phyloP scores from a whole-genome alignment of 1,140 invertebrate species.

The Pseudobourletiella spinata region DNA sequence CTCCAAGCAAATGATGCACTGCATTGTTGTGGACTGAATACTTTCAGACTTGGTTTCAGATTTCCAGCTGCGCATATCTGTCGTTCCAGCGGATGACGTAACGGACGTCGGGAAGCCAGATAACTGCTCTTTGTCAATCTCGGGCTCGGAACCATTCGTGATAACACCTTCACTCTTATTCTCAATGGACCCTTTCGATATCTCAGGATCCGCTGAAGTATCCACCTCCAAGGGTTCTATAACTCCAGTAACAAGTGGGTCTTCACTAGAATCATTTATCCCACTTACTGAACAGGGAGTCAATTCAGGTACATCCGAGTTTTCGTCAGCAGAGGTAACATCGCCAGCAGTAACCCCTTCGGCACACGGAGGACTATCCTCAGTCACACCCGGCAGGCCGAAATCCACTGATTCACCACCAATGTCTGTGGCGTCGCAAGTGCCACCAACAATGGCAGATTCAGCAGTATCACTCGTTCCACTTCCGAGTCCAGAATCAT shows the following conservation, averaged over 20 bases:
- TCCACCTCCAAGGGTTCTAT: background rate
- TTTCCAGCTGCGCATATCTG: background rate
- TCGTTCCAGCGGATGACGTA: background rate
- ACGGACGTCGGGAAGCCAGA: background rate
- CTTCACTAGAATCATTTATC: background rate
- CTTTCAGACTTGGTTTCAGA: constrained; percentile 1
- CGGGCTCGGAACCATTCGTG: background rate
- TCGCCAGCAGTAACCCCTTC: background rate
- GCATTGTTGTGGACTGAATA: background rate
- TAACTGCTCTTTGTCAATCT: background rate
- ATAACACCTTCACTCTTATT: too few species aligned
- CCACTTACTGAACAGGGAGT: too few species aligned
- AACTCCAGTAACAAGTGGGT: background rate
- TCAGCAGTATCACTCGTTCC: background rate
- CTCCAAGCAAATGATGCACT: constrained; percentile 57
- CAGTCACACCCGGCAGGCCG: background rate
- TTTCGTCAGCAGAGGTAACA: background rate
- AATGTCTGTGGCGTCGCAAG: background rate
- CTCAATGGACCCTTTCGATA: too few species aligned
- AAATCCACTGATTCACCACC: background rate
- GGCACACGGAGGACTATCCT: background rate
- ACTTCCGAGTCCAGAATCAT: constrained; percentile 1
- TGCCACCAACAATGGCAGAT: background rate
- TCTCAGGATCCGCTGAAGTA: background rate
- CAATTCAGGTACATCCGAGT: too few species aligned